Percentiles rank a stretch among this genome's conserved stretches.
Evolutionary conservation across 2,113 vertebrate species (phyloP).

Genomic region (Festucalex cinctus): DNA sequence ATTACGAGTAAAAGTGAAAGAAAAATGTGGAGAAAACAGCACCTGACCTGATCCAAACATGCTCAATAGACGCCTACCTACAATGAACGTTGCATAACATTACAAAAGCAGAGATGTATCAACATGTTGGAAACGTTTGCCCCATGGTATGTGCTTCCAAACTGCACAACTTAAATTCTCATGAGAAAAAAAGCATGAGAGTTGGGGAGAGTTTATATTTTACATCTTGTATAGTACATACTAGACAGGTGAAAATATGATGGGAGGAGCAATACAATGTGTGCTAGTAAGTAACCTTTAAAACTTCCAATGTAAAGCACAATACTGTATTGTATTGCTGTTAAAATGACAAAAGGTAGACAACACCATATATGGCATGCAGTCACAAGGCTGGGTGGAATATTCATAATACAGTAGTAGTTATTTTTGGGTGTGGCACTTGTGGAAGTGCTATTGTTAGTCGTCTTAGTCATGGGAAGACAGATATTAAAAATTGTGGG

Average conservation of each 20-base stretch:
- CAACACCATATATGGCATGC: not conserved
- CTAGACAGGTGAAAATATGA: not conserved
- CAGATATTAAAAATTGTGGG: not conserved
- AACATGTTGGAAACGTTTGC: not conserved
- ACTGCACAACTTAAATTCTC: too few relatives aligned
- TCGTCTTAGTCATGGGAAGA: not conserved
- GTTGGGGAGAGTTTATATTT: not conserved
- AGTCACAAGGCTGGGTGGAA: not conserved
- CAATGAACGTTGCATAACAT: not conserved
- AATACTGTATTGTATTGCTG: not conserved
- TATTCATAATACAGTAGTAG: not conserved
- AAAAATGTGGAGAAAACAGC: too few relatives aligned
- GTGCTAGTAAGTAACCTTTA: not conserved
- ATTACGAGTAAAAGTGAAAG: too few relatives aligned
- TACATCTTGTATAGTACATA: not conserved
- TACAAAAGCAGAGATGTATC: not conserved
- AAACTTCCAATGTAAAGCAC: not conserved
- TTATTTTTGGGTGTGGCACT: not conserved
- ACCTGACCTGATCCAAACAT: too few relatives aligned
- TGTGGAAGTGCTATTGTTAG: not conserved
- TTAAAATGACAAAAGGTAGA: not conserved
- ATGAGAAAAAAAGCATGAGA: too few relatives aligned
- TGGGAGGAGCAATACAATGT: not conserved
- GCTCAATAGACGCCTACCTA: too few relatives aligned
- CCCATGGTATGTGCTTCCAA: not conserved